Base-by-base conservation (phyloP, 2,113 vertebrate genomes). In the Malurus cyaneus region DNA sequence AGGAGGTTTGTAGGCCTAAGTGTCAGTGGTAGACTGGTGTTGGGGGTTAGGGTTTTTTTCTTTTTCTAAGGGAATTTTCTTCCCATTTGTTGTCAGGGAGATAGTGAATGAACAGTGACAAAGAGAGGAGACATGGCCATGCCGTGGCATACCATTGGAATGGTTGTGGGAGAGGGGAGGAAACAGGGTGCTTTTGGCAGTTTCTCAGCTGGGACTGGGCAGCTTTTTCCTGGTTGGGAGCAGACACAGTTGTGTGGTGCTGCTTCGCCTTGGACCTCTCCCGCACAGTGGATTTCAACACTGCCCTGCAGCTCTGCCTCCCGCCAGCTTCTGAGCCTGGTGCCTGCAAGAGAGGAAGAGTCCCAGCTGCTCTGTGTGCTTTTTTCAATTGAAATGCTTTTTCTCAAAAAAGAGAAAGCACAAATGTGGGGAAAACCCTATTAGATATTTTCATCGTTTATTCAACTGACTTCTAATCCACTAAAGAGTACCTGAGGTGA, bases 351-450 rank as follows among this genome's bases (percentile, higher is more conserved):
- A 29, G 54, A 34, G 46, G 31, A 52, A 31, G 19, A 53, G 36
- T 11, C 32, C 28, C 0, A 1, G 26, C 26, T 39, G 49, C 21
- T 62, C 21, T 57, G 62, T 0, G 39, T 39, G 39, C 39, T 39
- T 92, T 81, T 80, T 92, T 95, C 26, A 67, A 82, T 81, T 85
- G 52, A 94, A 94, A 85, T 4, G 4, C 19, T 14, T 50, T 89
- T 85, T 94, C 83, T 81, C 64, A 89, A 91, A 66, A 96, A 89
- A 96, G 49, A 78, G 70, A 94, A 90, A 86, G 61, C 19, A 64
- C 62, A 46, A 14, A 46, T 64, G 53, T 87, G 90, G 74, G 71
- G 46, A 88, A 89, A 61, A 85, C 9, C 14, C 28, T 94, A 93
- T 86, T 83, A 81, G 47, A 4, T 90, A 41, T 74, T 85, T 80